Evolutionary conservation across 2,113 vertebrate species (phyloP), one percentile per base, ranked within the genome.

Genomic region (Clinocottus analis): DNA sequence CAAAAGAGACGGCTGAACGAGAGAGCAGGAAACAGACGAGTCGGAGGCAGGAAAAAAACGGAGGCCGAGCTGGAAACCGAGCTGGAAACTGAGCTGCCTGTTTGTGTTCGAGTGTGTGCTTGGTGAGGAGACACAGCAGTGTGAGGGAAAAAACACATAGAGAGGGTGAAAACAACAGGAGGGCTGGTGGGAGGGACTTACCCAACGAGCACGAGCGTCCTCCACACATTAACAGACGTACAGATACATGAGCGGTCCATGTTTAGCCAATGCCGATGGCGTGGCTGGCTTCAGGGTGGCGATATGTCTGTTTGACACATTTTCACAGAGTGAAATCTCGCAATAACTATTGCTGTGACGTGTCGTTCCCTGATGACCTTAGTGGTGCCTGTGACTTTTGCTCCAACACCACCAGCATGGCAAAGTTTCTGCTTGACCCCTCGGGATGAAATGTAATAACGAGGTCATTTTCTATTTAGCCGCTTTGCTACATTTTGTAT

Each of bases 11-110:
- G 85, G 89, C 78, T 80, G 87, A 87, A 82, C 21, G 67, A 79
- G 67, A 79, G 53, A 88, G 83, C 83, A 90, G 89, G 90, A 91
- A 91, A 92, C 88, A 91, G 85, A 85, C 16, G 47, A 86, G 79
- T 27, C 77, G 58, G 72, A 80, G 47, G 79, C 87, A 90, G 90
- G 87, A 90, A 91, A 90, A 90, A 91, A 90, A 88, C 87, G 17
- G 47, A 91, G 64, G 79, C 77, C 62, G 71, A 58, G 62, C 77
- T 83, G 75, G 65, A 82, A 85, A 86, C 77, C 62, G 71, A 58
- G 62, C 77, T 83, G 75, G 65, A 82, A 85, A 86, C 59, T 75
- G 72, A 89, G 81, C 84, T 49, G 55, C 35, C 37, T 83, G 82
- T 83, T 73, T 77, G 68, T 59, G 74, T 85, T 61, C 55, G 19